Evolutionary conservation across 92 coral and sea anemone species (phyloP), one percentile per base, ranked within the genome.

Genomic region (Actinostola sp.): DNA sequence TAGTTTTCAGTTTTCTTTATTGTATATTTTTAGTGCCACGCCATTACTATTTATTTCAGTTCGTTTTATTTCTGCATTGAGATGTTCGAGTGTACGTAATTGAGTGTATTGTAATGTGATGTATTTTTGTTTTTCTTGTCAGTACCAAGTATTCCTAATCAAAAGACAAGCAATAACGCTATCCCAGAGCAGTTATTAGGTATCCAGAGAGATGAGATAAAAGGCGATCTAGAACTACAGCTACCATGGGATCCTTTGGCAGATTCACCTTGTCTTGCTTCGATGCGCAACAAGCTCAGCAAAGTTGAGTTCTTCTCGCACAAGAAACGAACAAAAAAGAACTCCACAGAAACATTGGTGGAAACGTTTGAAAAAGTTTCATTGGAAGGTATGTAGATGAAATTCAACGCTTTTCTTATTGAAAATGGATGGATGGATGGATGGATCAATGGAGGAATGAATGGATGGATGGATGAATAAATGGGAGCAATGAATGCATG

Each of bases 221-320:
- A 63, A 29, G 81, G 89, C 52, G 86, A 70, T 11, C 60, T 95
- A 35, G 99, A 95, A 70, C 38, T 92, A 30, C 84, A 82, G 32
- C 52, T 95, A 28, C 86, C 88, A n/a, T 95, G 99, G 99, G 89
- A 95, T 71, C 97, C 99, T 29, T 66, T 95, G 50, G 83, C 82
- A 30, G 30, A 50, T 24, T 70, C 87, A 54, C 62, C 75, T 17
- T 39, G 49, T 36, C 54, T 64, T 30, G 15, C 74, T 17, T 36
- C 57, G 24, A 50, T 52, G 26, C 61, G 33, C 15, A 68, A 51
- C 6, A 68, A 51, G 32, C 46, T 68, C 2, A 26, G 46, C 61
- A 50, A 56, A 33, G 74, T 68, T 4, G 74, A 68, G 44, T 3
- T 52, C 11, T 19, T 68, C 15, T 32, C 43, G 38, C 34, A 55